phyloP scores from a whole-genome alignment of 2,797 vertebrate species.

The Pseudochirops corinnae region DNA sequence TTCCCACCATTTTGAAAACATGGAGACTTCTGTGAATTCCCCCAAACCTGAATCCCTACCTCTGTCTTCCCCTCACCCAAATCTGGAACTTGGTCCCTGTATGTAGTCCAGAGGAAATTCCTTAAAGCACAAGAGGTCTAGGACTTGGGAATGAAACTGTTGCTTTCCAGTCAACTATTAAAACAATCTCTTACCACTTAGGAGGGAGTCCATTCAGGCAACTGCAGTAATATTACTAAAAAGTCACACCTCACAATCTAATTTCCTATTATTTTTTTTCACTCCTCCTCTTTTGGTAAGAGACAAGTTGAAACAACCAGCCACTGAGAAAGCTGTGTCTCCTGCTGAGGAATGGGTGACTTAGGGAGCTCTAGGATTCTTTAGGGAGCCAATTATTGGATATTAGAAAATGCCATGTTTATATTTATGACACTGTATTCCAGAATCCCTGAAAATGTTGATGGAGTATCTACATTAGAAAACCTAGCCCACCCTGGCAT shows the following conservation, averaged over 20 bases:
- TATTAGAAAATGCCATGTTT: slow-evolving; percentile 60
- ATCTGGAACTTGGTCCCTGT: background rate
- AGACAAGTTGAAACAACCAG: slow-evolving; percentile 26
- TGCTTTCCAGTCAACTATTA: rapidly evolving
- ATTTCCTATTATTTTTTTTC: background rate
- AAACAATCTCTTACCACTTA: rapidly evolving
- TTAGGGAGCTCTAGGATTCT: slow-evolving; percentile 31
- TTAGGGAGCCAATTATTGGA: slow-evolving; percentile 63
- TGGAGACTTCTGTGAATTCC: background rate
- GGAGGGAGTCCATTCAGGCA: rapidly evolving
- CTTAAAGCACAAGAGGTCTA: rapidly evolving
- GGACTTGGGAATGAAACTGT: background rate
- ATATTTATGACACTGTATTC: slow-evolving; percentile 52
- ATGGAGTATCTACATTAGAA: background rate
- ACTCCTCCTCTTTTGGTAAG: background rate
- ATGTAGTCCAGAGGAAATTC: background rate
- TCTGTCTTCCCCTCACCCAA: background rate
- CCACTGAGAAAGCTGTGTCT: background rate
- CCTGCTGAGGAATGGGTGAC: slow-evolving; percentile 24
- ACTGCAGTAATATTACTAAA: background rate
- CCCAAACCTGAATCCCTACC: background rate
- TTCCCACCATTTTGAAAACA: background rate
- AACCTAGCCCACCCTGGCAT: background rate
- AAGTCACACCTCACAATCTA: background rate
- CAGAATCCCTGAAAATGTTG: slow-evolving; percentile 19